Percentiles rank a stretch among this genome's conserved stretches.
These are phyloP conservation scores for rabbit (Oryctolagus cuniculus) DNA, from an alignment of 2,113 vertebrate species.

Conservation along the genomic window DNA sequence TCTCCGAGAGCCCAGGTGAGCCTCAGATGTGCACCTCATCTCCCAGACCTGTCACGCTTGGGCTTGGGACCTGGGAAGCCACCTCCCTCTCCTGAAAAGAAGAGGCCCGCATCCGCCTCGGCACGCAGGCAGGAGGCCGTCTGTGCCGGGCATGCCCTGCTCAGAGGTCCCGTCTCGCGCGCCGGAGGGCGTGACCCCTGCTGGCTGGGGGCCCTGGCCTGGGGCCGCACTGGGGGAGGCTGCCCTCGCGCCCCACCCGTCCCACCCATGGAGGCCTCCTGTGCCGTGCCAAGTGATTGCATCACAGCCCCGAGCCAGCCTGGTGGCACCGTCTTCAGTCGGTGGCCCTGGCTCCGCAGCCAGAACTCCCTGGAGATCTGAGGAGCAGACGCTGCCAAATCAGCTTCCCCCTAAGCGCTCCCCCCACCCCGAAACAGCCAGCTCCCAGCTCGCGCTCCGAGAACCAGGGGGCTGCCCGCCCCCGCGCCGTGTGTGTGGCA, in stretches of 20 bases:
- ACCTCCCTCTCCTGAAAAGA: background rate
- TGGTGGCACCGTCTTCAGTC: conserved; percentile 32
- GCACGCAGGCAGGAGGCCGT: too few relatives aligned
- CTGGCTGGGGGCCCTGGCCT: background rate
- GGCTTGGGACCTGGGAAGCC: background rate
- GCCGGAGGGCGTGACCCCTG: background rate
- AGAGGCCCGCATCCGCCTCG: background rate
- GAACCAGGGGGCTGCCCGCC: conserved; percentile 4
- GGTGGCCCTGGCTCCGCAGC: background rate
- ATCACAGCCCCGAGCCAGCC: background rate
- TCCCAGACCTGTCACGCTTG: background rate
- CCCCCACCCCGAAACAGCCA: background rate
- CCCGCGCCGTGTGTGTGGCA: background rate
- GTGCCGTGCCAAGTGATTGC: conserved; percentile 32
- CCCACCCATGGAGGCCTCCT: conserved; percentile 22
- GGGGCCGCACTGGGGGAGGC: background rate
- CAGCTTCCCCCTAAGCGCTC: background rate
- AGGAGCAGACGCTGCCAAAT: conserved; percentile 53
- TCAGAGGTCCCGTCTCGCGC: background rate
- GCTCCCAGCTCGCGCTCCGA: background rate
- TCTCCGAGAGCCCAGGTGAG: background rate
- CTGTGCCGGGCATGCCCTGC: background rate
- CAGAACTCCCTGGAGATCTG: conserved; percentile 60
- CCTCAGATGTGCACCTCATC: background rate
- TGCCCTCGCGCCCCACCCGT: background rate